These are phyloP conservation scores for Ciconia boyciana DNA, from an alignment of 2,113 vertebrate species.

Conservation along the genomic window DNA sequence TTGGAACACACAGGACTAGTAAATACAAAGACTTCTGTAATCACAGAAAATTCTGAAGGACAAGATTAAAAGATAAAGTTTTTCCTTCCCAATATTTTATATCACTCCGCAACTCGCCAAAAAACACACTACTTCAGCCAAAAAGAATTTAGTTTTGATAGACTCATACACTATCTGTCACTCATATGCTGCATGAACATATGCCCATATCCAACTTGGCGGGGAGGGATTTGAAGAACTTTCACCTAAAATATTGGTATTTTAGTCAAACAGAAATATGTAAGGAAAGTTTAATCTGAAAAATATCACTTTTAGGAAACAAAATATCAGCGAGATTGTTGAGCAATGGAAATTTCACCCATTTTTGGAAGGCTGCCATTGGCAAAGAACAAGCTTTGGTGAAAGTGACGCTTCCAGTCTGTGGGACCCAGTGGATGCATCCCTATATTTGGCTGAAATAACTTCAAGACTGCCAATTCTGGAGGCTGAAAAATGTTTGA, in stretches of 20 bases:
- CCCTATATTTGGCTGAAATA: background rate
- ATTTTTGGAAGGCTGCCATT: background rate
- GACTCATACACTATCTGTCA: background rate
- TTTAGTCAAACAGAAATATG: background rate
- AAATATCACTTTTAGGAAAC: background rate
- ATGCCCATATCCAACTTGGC: background rate
- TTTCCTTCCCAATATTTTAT: background rate
- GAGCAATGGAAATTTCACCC: background rate
- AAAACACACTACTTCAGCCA: background rate
- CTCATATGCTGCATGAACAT: background rate
- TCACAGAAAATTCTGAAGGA: background rate
- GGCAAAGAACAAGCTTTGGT: background rate
- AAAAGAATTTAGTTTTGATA: background rate
- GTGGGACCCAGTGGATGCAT: background rate
- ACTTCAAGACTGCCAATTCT: background rate
- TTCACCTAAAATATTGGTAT: background rate
- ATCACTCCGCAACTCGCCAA: background rate
- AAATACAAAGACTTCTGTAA: background rate
- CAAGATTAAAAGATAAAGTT: background rate
- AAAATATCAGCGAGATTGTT: background rate
- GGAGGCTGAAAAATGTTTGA: background rate
- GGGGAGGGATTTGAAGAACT: background rate
- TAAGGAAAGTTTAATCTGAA: background rate
- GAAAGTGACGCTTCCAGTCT: background rate
- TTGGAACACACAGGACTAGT: background rate